Base-by-base conservation (phyloP, 2,888 invertebrate species). In the Hypomecis punctinalis region DNA sequence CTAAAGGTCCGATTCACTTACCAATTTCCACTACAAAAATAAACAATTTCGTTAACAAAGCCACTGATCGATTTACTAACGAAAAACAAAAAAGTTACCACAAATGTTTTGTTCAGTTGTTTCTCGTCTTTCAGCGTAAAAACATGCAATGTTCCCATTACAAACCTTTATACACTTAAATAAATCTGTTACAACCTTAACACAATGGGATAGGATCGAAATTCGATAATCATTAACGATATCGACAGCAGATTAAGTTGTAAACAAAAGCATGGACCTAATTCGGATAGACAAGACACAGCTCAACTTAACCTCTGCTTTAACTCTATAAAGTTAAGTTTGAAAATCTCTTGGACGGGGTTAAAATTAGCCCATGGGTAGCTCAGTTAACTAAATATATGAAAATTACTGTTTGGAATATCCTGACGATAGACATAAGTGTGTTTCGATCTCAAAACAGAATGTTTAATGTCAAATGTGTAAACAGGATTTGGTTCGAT, bases 331-430 rank as follows among this genome's bases (percentile, higher is more conserved):
- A 9, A 49, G 5, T 63, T 67, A 81, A 68, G 73, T 69, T 49
- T 63, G 55, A 76, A 73, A 82, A 75, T 84, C 59, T 65, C 74
- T 73, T 42, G 49, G 66, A 66, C 56, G 57, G 51, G 23, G 39
- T 49, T 53, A 56, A 54, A 57, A 52, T 57, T 67, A 68, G 69
- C 80, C 84, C 80, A 85, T 84, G 84, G 84, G 83, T 81, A 80
- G 79, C 81, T 80, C 82, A 85, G 88, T 88, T 86, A 87, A 88
- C 86, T 80, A 86, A 89, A 89, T 87, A 88, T 85, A 86, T 85
- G 80, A 78, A 84, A 82, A 84, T 77, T 76, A 85, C 86, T 88
- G 88, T 85, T 89, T 86, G 81, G 83, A 80, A 79, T 77, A 81
- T 81, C 78, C 79, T 82, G 86, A 78, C 86, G 90, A 90, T 80